Percentiles rank a stretch among this genome's conserved stretches.
Evolutionary conservation across 2,797 vertebrate genomes (phyloP).

Genomic region (Hydrolagus colliei): DNA sequence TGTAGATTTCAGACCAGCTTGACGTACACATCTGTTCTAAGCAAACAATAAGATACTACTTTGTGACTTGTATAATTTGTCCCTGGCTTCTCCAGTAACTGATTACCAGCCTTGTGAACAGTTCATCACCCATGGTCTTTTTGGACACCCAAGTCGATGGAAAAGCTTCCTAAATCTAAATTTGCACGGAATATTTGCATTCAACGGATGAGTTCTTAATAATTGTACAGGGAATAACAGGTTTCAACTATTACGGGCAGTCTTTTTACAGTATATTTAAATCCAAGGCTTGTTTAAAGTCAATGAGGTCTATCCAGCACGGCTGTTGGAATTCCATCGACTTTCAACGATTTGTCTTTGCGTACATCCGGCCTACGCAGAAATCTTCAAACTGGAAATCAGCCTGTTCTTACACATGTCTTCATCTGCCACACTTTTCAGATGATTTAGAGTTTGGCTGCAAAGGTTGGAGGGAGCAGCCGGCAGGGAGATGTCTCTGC

Average conservation of each 20-base stretch:
- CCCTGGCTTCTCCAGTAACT: neutral
- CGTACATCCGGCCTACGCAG: constrained; percentile 13
- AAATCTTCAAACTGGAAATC: neutral
- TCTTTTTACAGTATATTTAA: neutral
- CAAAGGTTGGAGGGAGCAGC: neutral
- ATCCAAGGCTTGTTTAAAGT: constrained; percentile 24
- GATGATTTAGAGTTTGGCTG: neutral
- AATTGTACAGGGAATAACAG: constrained; percentile 16
- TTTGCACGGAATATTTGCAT: neutral
- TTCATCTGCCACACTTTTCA: neutral
- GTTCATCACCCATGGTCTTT: neutral
- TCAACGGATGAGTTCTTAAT: neutral
- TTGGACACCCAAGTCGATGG: neutral
- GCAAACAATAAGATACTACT: no score
- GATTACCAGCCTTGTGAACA: neutral
- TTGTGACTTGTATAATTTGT: no score
- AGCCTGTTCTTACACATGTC: neutral
- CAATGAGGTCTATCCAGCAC: constrained; percentile 7
- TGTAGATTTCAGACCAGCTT: no score
- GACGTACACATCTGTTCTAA: no score
- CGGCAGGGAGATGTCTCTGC: neutral
- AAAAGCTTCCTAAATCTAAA: neutral
- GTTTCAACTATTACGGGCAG: neutral
- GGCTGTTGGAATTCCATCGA: neutral
- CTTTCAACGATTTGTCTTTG: constrained; percentile 12